A percentile compares a stretch with the other conserved stretches of the same genome.
These are phyloP conservation scores for Lottia scabra DNA, from an alignment of 2,888 invertebrate species.

Conservation along the genomic window DNA sequence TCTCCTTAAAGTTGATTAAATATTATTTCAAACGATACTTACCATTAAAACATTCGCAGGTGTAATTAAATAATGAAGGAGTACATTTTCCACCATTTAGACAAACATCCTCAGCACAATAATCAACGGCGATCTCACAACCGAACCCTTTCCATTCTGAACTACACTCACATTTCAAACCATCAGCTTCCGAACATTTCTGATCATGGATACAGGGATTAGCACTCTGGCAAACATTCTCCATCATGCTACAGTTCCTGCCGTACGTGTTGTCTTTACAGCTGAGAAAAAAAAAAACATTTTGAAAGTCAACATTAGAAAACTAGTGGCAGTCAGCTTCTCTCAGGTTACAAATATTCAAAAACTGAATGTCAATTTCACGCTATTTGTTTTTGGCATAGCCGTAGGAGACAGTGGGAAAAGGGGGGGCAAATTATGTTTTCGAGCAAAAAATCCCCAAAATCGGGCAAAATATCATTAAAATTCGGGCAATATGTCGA, in stretches of 20 bases:
- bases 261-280: constrained; percentile 51
- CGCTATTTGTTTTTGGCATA: too few species aligned
- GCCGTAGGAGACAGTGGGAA: too few species aligned
- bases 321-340: too few species aligned
- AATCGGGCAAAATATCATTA: too few species aligned
- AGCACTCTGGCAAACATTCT: constrained; percentile 82
- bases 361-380: too few species aligned
- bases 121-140: constrained; percentile 90
- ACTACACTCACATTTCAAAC: constrained; percentile 74
- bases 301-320: too few species aligned
- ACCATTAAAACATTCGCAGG: constrained; percentile 45
- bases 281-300: constrained; percentile 30
- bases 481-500: too few species aligned
- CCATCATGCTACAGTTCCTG: constrained; percentile 90
- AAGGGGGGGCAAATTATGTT: too few species aligned
- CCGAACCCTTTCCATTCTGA: constrained; percentile 72
- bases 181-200: constrained; percentile 74
- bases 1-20: too few species aligned
- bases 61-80: constrained; percentile 30
- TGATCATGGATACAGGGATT: constrained; percentile 93
- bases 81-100: constrained; percentile 43
- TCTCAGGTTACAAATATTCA: too few species aligned
- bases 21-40: constrained; percentile 4
- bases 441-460: too few species aligned
- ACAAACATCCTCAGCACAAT: constrained; percentile 74